Conservation (phyloP, 1,140 invertebrate genomes). For the Micrasema longulum region DNA sequence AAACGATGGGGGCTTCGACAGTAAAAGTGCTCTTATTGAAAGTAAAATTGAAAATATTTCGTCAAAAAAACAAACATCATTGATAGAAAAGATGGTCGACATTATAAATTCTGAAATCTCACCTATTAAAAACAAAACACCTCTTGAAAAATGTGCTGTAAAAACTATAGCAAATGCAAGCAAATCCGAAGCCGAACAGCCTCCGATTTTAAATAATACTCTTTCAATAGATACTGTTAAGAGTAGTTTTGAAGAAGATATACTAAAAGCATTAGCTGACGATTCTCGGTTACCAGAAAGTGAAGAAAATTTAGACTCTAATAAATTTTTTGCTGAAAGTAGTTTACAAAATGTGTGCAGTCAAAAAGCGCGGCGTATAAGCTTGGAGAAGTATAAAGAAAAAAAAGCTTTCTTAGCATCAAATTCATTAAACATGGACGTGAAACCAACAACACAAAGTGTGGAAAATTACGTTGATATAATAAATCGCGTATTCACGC, state of each 20-base stretch:
- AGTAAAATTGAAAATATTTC: no score
- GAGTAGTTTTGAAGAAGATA: slow-evolving; percentile 60
- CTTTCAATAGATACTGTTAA: background rate
- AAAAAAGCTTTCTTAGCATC: slow-evolving; percentile 29
- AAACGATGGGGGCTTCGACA: no score
- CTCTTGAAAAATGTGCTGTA: background rate
- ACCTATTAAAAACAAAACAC: slow-evolving; percentile 6
- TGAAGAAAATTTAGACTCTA: slow-evolving; percentile 48
- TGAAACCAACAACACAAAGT: background rate
- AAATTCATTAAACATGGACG: background rate
- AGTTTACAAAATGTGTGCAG: slow-evolving; percentile 52
- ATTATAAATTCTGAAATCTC: slow-evolving; percentile 27
- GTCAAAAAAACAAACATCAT: background rate
- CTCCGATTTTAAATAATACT: no score
- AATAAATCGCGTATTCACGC: slow-evolving; percentile 63
- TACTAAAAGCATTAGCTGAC: slow-evolving; percentile 65
- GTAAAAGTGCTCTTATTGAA: no score
- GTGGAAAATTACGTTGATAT: slow-evolving; percentile 59
- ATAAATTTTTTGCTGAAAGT: slow-evolving; percentile 57
- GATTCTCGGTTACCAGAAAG: slow-evolving; percentile 26
- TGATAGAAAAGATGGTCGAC: slow-evolving; percentile 23
- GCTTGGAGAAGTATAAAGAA: slow-evolving; percentile 66
- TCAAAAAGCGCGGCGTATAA: slow-evolving; percentile 64
- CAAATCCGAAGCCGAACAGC: background rate
- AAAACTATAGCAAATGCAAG: background rate